phyloP scores from a whole-genome alignment of 2,888 invertebrate species.

The Apamea epomidion region DNA sequence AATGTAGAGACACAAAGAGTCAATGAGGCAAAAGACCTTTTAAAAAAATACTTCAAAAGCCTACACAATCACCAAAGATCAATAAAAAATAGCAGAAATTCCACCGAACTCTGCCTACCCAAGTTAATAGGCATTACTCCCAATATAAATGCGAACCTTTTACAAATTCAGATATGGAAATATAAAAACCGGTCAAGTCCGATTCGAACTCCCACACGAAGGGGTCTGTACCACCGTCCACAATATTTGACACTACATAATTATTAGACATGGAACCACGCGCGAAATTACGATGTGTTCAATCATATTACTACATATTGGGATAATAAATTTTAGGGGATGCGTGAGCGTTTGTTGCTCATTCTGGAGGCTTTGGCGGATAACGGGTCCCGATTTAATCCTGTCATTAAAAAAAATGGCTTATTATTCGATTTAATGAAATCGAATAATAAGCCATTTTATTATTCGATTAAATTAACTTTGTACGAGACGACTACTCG shows the following conservation, averaged over 20 bases:
- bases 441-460: no score
- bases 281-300: conserved; percentile 78
- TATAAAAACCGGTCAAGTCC: conserved; percentile 17
- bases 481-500: no score
- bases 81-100: conserved; percentile 11
- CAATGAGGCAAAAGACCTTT: neutral
- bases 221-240: neutral
- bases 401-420: no score
- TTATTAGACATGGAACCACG: conserved; percentile 65
- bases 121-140: conserved; percentile 51
- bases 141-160: conserved; percentile 55
- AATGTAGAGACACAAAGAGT: neutral
- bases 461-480: no score
- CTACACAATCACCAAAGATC: neutral
- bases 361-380: conserved; percentile 46
- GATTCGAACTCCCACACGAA: neutral
- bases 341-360: conserved; percentile 72
- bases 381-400: conserved; percentile 26
- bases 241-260: no score
- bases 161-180: conserved; percentile 60
- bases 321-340: conserved; percentile 74
- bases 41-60: neutral
- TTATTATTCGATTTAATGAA: no score
- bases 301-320: conserved; percentile 79
- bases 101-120: neutral